Percentiles rank a stretch among this genome's conserved stretches.
phyloP scores from a whole-genome alignment of 2,113 vertebrate genomes.

The Syngnathus scovelli region DNA sequence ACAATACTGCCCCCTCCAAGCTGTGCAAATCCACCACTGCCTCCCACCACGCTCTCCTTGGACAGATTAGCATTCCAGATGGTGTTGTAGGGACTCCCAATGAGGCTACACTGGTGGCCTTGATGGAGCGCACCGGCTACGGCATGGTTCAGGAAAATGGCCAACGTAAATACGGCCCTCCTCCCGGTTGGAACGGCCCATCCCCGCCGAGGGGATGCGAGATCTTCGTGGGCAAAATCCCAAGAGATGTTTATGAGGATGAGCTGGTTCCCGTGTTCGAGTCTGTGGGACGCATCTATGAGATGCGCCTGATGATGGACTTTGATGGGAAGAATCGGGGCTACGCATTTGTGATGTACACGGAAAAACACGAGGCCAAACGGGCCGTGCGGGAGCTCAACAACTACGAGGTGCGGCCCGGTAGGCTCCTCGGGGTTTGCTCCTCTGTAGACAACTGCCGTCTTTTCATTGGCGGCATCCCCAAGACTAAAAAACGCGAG shows the following conservation, averaged over 20 bases:
- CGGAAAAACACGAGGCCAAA: slow-evolving; percentile 91
- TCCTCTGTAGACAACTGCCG: slow-evolving; percentile 97
- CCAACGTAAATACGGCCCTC: slow-evolving; percentile 93
- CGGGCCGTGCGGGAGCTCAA: slow-evolving; percentile 94
- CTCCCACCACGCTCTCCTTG: slow-evolving; percentile 64
- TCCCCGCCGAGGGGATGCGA: slow-evolving; percentile 93
- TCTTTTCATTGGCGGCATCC: slow-evolving; percentile 98
- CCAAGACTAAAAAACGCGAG: slow-evolving; percentile 98
- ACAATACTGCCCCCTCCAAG: slow-evolving; percentile 63
- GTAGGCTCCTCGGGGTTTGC: slow-evolving; percentile 92
- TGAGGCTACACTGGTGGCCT: slow-evolving; percentile 80
- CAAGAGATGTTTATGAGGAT: slow-evolving; percentile 93
- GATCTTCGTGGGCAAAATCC: slow-evolving; percentile 98
- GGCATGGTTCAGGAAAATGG: slow-evolving; percentile 94
- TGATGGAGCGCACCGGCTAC: slow-evolving; percentile 92
- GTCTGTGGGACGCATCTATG: slow-evolving; percentile 88
- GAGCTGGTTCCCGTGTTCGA: slow-evolving; percentile 95
- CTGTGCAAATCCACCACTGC: slow-evolving; percentile 47
- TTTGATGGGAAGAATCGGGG: slow-evolving; percentile 97
- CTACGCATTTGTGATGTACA: slow-evolving; percentile 96
- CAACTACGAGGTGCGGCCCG: slow-evolving; percentile 93
- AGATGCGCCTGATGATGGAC: slow-evolving; percentile 99
- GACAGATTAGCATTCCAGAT: slow-evolving; percentile 72
- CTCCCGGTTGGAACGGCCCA: slow-evolving; percentile 85
- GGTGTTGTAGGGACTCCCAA: slow-evolving; percentile 84